Evolutionary conservation across 92 coral and sea anemone species (phyloP).

Genomic region (Zoanthus sansibaricus): DNA sequence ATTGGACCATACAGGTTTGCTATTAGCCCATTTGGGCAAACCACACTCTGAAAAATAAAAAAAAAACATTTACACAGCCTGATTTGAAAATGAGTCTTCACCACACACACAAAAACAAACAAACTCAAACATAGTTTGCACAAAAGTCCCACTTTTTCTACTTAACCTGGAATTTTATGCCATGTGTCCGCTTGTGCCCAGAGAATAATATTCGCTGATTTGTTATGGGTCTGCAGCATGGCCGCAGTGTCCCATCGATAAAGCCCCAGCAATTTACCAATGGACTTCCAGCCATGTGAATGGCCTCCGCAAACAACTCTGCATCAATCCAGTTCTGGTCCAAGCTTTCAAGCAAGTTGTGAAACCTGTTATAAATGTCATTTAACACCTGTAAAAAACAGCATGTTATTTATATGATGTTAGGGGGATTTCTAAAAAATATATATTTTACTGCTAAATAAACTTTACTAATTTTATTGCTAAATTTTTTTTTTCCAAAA

Average conservation of each 20-base stretch:
- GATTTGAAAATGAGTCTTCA: constrained; percentile 22
- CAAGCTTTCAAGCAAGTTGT: constrained; percentile 60
- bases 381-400: constrained; percentile 50
- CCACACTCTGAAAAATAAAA: constrained; percentile 51
- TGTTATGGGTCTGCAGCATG: constrained; percentile 60
- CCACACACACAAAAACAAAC: neutral
- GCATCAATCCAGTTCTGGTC: constrained; percentile 70
- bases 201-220: constrained; percentile 67
- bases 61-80: neutral
- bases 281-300: constrained; percentile 67
- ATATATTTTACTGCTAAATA: neutral
- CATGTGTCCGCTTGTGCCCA: constrained; percentile 73
- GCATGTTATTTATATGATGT: constrained; percentile 1
- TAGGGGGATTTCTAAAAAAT: neutral
- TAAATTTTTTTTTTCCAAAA: neutral
- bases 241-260: constrained; percentile 66
- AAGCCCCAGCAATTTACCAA: constrained; percentile 72
- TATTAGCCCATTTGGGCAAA: constrained; percentile 67
- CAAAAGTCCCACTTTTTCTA: neutral
- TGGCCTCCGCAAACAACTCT: constrained; percentile 68
- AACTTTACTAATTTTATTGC: neutral
- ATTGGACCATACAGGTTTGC: constrained; percentile 55
- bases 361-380: constrained; percentile 67
- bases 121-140: neutral
- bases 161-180: constrained; percentile 66